A percentile compares a stretch with the other conserved stretches of the same genome.
Evolutionary conservation across 2,113 vertebrate genomes (phyloP).

Genomic region (Callopanchax toddi): DNA sequence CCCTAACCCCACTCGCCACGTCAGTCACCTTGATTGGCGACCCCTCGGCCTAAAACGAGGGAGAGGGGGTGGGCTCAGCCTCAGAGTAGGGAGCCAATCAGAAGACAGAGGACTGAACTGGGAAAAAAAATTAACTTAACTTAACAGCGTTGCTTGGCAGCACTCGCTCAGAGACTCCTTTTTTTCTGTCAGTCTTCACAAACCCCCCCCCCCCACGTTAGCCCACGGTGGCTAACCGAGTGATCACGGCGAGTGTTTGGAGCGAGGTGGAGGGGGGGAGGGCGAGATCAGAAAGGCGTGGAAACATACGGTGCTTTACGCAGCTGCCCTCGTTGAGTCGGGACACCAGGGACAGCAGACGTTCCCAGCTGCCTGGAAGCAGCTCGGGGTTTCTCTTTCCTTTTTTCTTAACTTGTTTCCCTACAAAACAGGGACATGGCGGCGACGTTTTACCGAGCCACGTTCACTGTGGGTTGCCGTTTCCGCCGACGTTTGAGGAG

Average conservation of each 20-base stretch:
- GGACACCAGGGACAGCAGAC: slow-evolving; percentile 48
- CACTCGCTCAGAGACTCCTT: slow-evolving; percentile 60
- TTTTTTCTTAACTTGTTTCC: slow-evolving; percentile 53
- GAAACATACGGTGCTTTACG: slow-evolving; percentile 61
- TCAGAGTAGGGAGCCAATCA: slow-evolving; percentile 74
- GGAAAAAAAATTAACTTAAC: slow-evolving; percentile 29
- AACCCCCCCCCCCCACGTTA: too few species aligned
- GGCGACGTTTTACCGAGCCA: slow-evolving; percentile 42
- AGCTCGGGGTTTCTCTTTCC: slow-evolving; percentile 32
- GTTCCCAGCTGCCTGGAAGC: slow-evolving; percentile 18
- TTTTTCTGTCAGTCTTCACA: slow-evolving; percentile 65
- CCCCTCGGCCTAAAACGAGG: slow-evolving; percentile 60
- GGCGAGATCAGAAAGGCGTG: slow-evolving; percentile 35
- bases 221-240: slow-evolving; percentile 41
- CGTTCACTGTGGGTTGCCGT: slow-evolving; percentile 72
- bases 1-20: slow-evolving; percentile 62
- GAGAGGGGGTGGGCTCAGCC: slow-evolving; percentile 72
- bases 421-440: slow-evolving; percentile 29
- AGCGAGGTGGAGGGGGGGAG: background rate
- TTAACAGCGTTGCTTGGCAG: slow-evolving; percentile 40
- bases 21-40: slow-evolving; percentile 72
- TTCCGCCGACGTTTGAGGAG: slow-evolving; percentile 37
- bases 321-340: slow-evolving; percentile 44
- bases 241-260: slow-evolving; percentile 33
- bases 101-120: slow-evolving; percentile 72